Evolutionary conservation across 2,113 vertebrate genomes (phyloP), one percentile per base, ranked within the genome.

Genomic region (Mirza zaza): DNA sequence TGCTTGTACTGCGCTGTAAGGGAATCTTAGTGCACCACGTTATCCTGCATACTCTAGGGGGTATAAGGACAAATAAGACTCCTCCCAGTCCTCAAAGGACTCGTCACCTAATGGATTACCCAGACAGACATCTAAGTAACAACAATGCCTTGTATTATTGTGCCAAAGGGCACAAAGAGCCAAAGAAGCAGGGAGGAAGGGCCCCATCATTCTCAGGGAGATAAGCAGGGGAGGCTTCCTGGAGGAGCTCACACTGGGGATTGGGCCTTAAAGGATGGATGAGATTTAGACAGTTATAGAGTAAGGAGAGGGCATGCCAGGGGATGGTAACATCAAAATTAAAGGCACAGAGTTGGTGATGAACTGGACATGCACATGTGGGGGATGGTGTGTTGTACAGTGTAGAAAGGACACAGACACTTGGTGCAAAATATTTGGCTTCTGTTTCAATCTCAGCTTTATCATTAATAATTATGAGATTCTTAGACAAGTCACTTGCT

Each of bases 381-480:
- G 90, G 36, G 20, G 11, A 81, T 32, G 61, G 17, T 65, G 7
- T 95, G 25, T 36, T 50, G n/a, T 10, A 29, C 3, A 9, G n/a
- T 82, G 10, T 42, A 52, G 45, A 42, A 89, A 52, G 39, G 27
- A 63, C 11, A 3, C 8, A 61, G 23, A 29, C 21, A 14, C 10
- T 23, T 70, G 32, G 32, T 11, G 5, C 79, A 89, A 76, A 88
- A 32, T 32, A 57, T 85, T 70, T 76, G 29, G 15, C 4, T 89
- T 88, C 57, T 32, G 18, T 88, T 87, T 87, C 48, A 48, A 94
- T 87, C 29, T 75, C 42, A 85, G 10, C 27, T 59, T 81, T 76
- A 39, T 14, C 29, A 23, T 3, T 65, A 82, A 67, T 59, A 71
- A 14, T 50, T 32, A 9, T 32, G 50, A 75, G 4, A 57, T 67